Conservation (phyloP, 1,140 invertebrate species). For the Tribolium castaneum region DNA sequence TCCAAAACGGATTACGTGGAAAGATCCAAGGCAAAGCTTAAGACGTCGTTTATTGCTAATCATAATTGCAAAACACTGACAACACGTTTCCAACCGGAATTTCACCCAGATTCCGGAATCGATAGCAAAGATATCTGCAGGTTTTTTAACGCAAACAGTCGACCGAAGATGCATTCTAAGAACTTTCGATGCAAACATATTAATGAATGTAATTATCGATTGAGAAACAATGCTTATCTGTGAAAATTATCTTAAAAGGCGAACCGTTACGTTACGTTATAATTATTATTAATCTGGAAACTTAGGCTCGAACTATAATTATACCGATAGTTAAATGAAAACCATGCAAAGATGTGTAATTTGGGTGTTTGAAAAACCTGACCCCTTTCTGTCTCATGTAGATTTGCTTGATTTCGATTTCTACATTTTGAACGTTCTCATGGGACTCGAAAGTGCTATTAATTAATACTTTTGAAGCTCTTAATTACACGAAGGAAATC, state of each 20-base stretch:
- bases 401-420: neutral
- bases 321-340: neutral
- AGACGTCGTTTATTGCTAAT: neutral
- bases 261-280: neutral
- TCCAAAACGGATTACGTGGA: conserved; percentile 31
- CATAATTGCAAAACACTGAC: neutral
- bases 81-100: neutral
- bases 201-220: conserved; percentile 7
- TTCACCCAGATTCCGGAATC: conserved; percentile 1
- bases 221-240: conserved; percentile 20
- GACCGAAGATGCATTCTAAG: conserved; percentile 4
- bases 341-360: neutral
- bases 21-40: conserved; percentile 29
- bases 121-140: too few species aligned
- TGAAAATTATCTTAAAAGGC: conserved; percentile 4
- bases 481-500: neutral
- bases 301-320: conserved; percentile 10
- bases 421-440: neutral
- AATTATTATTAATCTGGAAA: conserved; percentile 4
- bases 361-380: neutral
- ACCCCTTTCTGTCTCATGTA: neutral
- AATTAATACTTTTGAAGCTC: neutral
- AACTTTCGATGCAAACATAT: conserved; percentile 1
- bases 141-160: neutral
- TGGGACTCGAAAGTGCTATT: neutral